These are phyloP conservation scores for Myripristis jacobus DNA, from an alignment of 2,797 vertebrate genomes.

Conservation along the genomic window DNA sequence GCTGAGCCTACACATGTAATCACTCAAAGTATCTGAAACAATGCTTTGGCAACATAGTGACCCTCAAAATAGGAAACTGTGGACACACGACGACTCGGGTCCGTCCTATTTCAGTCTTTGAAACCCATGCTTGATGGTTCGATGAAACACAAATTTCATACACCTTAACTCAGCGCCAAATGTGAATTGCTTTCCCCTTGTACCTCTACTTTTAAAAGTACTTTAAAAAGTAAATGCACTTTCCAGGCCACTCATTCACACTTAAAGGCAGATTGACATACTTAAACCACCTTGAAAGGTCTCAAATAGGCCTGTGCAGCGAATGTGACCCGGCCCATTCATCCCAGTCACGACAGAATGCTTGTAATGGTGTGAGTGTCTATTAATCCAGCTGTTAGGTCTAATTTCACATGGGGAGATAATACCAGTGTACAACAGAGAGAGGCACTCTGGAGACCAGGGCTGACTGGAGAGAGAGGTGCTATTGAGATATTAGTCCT, in stretches of 20 bases:
- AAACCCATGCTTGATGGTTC: background rate
- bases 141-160: too few species aligned
- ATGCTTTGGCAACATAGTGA: too few species aligned
- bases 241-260: background rate
- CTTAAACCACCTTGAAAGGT: constrained; percentile 14
- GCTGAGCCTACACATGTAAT: too few species aligned
- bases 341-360: background rate
- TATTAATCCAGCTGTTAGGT: constrained; percentile 28
- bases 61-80: background rate
- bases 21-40: too few species aligned
- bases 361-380: constrained; percentile 23
- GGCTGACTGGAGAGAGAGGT: constrained; percentile 25
- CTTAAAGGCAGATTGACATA: constrained; percentile 1
- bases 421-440: constrained; percentile 15
- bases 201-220: background rate
- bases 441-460: constrained; percentile 33
- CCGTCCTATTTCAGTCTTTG: background rate
- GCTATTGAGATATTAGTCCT: constrained; percentile 33
- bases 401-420: constrained; percentile 34
- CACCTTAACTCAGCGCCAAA: too few species aligned
- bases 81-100: background rate
- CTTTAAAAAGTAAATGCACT: constrained; percentile 6
- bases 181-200: too few species aligned
- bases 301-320: constrained; percentile 3
- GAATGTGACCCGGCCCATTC: background rate